Evolutionary conservation across 2,797 vertebrate species (phyloP).

Genomic region (Alectoris magna): DNA sequence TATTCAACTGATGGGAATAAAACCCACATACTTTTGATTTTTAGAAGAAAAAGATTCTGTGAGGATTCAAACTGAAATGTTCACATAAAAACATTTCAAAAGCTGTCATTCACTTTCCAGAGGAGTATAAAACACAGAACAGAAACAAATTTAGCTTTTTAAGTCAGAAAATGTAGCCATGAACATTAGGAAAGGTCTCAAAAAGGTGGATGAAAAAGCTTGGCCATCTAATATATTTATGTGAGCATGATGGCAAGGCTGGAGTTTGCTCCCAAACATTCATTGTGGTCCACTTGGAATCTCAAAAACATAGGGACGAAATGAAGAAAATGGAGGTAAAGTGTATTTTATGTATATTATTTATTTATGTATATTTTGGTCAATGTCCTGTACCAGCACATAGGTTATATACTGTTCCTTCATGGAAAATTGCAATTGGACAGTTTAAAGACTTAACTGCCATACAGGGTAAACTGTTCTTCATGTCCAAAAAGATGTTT

Average conservation of each 20-base stretch:
- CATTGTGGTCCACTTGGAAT: not conserved
- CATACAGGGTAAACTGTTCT: not conserved
- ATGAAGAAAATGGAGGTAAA: not conserved
- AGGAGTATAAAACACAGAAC: not conserved
- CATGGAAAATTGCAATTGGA: not conserved
- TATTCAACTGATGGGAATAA: slow-evolving; percentile 1
- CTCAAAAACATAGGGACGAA: not conserved
- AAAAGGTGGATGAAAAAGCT: not conserved
- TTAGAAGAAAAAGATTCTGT: slow-evolving; percentile 5
- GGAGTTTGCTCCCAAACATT: not conserved
- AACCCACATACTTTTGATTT: not conserved
- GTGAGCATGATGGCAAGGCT: not conserved
- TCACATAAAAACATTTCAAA: not conserved
- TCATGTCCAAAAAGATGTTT: not conserved
- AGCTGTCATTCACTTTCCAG: not conserved
- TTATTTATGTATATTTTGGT: not conserved
- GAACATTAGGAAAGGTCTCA: not conserved
- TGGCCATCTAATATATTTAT: not conserved
- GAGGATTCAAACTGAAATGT: not conserved
- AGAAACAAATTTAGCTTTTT: not conserved
- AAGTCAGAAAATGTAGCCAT: not conserved
- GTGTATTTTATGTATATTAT: not conserved
- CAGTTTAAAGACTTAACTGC: not conserved
- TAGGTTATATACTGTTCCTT: not conserved
- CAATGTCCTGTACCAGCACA: not conserved